Evolutionary conservation across 2,888 invertebrate species (phyloP), one percentile per base, ranked within the genome.

Genomic region (Rhingia rostrata): DNA sequence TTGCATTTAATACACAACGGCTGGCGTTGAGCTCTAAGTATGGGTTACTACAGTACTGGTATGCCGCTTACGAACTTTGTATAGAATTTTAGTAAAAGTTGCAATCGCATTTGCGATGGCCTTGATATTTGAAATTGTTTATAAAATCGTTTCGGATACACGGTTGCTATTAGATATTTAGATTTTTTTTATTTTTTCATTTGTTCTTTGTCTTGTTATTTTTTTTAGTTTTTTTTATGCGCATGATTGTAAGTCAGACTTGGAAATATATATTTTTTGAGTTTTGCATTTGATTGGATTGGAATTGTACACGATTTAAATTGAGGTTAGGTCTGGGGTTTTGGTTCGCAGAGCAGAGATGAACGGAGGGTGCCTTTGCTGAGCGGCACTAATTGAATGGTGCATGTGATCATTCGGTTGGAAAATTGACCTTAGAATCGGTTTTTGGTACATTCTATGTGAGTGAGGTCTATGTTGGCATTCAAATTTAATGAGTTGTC

Each of bases 91-190:
- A 73, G 72, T 79, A 79, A 79, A 79, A 79, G 79, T 79, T 66
- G 79, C 73, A 73, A 60, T 72, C 58, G 79, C 51, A 72, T 63
- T 72, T 47, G 64, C 30, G 70, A 60, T 79, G 79, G 79, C 79
- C 79, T 79, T 79, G 79, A 73, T 79, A 79, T 79, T 79, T 79
- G 66, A 79, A 78, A 78, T 78, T 78, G 70, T 78, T 78, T 78
- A 78, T 78, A 70, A 78, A 79, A 79, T 79, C 79, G 78, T 70
- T 70, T 78, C 63, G 78, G 78, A 63, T 78, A 78, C 78, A 70
- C 56, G 69, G 78, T 63, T 70, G 63, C 67, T 47, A 67, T 63
- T 78, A 78, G 70, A 78, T 70, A 70, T 58, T 70, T 58, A 56
- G 47, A 78, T 63, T 49, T 54, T 43, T 61, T 54, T 69, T 5